Evolutionary conservation across 92 coral and sea anemone species (phyloP), one percentile per base, ranked within the genome.

Genomic region (Phymanthus crucifer): DNA sequence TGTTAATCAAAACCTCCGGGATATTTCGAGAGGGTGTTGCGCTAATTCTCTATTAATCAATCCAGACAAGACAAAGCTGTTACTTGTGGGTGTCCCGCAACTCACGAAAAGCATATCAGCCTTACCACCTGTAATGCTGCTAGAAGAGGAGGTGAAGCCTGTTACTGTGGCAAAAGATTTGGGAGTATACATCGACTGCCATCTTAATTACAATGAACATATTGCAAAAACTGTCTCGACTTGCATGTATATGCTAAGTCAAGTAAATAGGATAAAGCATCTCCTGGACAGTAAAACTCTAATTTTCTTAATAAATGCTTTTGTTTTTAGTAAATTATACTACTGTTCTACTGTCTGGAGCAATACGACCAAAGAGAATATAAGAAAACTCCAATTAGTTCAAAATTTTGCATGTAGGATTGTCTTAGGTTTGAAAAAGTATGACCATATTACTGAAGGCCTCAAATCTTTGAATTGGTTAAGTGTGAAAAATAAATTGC

Each of bases 251-350:
- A 76, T 76, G 32, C 66, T 87, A 48, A 27, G 61, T 48, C 86
- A 61, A 37, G 72, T 87, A 26, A 87, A 87, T 78, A 76, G 91
- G 80, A 87, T 77, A 34, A 87, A 84, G 70, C 85, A 83, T 38
- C 67, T 85, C 6, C 34, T 85, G 31, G 85, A 73, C 27, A 71
- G 47, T 40, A 79, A 72, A n/a, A 70, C 78, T 29, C 67, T 84
- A 38, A 52, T 72, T 18, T 50, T 34, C 16, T 66, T 81, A 0
- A 71, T 81, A 32, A 72, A 33, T 2, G 81, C 86, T 11, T 72
- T 83, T 31, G 40, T 69, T 3, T 37, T 83, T 50, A 38, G 76
- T 66, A 77, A 48, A 45, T 34, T 84, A 12, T 78, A 68, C 52
- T 79, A 79, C 50, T 85, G 85, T 54, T 85, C 84, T 54, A 54